A percentile compares a stretch with the other conserved stretches of the same genome.
Evolutionary conservation across 1,140 invertebrate genomes (phyloP).

Genomic region (Mylabris phalerata): DNA sequence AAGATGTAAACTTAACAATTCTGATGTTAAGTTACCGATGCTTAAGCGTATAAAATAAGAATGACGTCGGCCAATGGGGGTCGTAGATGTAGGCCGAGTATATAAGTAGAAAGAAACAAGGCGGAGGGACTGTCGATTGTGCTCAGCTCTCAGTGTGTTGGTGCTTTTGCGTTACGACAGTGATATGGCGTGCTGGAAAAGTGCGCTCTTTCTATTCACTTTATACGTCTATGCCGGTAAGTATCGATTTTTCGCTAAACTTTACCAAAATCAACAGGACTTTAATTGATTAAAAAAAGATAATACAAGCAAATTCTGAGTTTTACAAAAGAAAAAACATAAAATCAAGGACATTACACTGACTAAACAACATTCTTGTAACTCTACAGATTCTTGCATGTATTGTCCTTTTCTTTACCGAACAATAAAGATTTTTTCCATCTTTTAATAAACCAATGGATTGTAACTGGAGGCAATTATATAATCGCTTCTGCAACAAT

Average conservation of each 20-base stretch:
- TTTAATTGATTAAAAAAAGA: no score
- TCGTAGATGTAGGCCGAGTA: slow-evolving; percentile 40
- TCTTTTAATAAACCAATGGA: no score
- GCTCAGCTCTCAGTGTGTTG: slow-evolving; percentile 22
- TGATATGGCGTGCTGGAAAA: slow-evolving; percentile 35
- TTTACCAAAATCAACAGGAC: no score
- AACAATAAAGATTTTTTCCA: no score
- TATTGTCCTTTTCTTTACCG: no score
- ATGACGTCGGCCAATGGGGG: slow-evolving; percentile 38
- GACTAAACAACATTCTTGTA: background rate
- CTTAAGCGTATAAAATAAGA: slow-evolving; percentile 26
- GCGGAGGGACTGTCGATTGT: slow-evolving; percentile 37
- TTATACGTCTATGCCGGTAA: slow-evolving; percentile 35
- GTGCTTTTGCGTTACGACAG: slow-evolving; percentile 30
- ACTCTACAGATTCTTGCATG: background rate
- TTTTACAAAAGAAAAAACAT: background rate
- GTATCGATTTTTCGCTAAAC: slow-evolving; percentile 9
- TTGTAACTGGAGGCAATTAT: no score
- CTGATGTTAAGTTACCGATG: slow-evolving; percentile 19
- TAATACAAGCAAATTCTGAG: background rate
- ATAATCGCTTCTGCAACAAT: no score
- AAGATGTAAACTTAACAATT: background rate
- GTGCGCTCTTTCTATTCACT: slow-evolving; percentile 34
- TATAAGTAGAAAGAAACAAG: slow-evolving; percentile 36
- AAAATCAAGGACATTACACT: no score